Base-by-base conservation (phyloP, 92 coral and sea anemone genomes). In the Montipora capitata region DNA sequence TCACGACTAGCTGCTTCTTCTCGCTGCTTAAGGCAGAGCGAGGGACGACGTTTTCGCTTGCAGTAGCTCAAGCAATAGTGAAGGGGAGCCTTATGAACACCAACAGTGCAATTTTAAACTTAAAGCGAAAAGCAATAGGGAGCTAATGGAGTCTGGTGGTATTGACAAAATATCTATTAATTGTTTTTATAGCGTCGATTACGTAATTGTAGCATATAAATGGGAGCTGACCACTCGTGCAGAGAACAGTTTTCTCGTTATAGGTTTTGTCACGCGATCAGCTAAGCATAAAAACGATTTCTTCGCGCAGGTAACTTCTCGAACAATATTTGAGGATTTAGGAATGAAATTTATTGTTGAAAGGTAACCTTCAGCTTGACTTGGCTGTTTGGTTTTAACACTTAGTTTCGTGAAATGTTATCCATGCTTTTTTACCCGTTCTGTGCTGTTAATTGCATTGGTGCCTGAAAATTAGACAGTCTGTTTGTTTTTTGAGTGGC, bases 381-480 rank as follows among this genome's bases (percentile, higher is more conserved):
- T 35, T 5, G 15, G 8, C 42, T 48, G 54, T 13, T 35, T 67
- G 13, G 3, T 18, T 7, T n/a, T 10, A 20, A 18, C 18, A 64
- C 73, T 43, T 15, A 35, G 11, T 57, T 51, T 10, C 54, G 9
- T 52, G 40, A 4, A 14, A 20, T 15, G 51, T 58, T 12, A 14
- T 27, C 11, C 42, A 51, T 14, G 3, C 15, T 20, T 68, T 10
- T 14, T 48, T 20, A 18, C 35, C 56, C 18, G 70, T 40, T 82
- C 78, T 70, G 70, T 82, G 70, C 41, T 82, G 86, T n/a, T 40
- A 82, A 82, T 72, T 70, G 40, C 5, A 70, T 67, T 40, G 2
- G 70, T 57, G 57, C 58, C 13, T 13, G 14, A 12, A 41, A 40
- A 17, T 27, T 27, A 27, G 40, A 39, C 39, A 40, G 18, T 39